phyloP scores from a whole-genome alignment of 2,888 invertebrate species.

The Oxycera nigricornis region DNA sequence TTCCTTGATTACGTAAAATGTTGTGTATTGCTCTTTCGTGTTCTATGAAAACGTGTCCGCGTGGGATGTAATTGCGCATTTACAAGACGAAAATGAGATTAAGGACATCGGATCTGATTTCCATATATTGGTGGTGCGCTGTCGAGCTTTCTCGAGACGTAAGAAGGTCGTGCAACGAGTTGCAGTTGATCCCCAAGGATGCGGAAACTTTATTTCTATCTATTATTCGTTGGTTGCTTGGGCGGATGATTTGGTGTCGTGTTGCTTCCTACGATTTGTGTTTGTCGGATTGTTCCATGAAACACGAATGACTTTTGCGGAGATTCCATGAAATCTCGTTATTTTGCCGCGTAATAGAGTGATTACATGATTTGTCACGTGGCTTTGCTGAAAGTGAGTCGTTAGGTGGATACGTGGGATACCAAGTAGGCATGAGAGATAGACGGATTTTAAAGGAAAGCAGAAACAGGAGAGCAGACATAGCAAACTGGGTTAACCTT shows the following conservation, averaged over 20 bases:
- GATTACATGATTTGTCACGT: no score
- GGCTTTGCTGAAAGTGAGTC: no score
- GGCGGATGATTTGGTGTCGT: neutral
- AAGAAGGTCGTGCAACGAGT: neutral
- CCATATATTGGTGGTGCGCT: neutral
- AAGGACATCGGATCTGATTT: neutral
- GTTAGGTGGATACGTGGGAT: no score
- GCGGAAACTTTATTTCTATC: neutral
- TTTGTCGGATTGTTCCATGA: no score
- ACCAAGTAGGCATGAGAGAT: no score
- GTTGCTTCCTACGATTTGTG: no score
- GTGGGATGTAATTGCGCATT: conserved; percentile 1
- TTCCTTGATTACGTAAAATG: neutral
- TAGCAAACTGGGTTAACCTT: no score
- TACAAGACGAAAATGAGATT: neutral
- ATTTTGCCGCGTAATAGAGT: neutral
- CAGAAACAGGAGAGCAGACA: no score
- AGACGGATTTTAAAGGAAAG: no score
- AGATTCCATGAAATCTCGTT: no score
- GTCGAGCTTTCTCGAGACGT: neutral
- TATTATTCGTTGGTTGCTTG: neutral
- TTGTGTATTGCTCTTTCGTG: neutral
- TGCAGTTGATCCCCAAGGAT: neutral
- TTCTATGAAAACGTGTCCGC: neutral
- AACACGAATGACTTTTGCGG: no score